A percentile compares a stretch with the other conserved stretches of the same genome.
Conservation (phyloP, 2,797 vertebrate species). For the Tokudaia tokunoshimensis region DNA sequence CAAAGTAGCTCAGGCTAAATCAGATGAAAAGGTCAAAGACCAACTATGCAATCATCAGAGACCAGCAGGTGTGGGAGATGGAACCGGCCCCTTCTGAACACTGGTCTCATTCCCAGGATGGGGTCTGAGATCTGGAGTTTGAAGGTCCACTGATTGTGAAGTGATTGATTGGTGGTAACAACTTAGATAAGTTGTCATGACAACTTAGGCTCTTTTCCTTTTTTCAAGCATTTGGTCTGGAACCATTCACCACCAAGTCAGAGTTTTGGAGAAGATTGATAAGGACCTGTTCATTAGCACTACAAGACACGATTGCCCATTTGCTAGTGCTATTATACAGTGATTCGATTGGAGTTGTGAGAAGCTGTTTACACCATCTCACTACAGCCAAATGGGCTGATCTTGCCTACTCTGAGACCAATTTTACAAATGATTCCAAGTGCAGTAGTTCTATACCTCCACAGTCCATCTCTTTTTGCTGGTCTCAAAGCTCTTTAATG, state of each 20-base stretch:
- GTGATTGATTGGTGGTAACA: constrained; percentile 3
- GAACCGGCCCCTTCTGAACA: not conserved
- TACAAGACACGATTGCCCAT: not conserved
- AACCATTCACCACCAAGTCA: not conserved
- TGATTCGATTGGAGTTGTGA: not conserved
- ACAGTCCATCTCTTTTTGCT: not conserved
- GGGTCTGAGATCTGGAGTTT: not conserved
- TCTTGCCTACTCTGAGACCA: not conserved
- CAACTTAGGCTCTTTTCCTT: not conserved
- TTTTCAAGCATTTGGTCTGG: not conserved
- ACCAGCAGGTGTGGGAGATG: fast-evolving
- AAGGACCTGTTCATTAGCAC: not conserved
- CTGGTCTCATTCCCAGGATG: not conserved
- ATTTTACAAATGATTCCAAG: not conserved
- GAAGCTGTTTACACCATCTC: not conserved
- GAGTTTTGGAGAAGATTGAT: not conserved
- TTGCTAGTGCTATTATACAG: not conserved
- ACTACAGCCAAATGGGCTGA: not conserved
- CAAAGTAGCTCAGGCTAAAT: constrained; percentile 43
- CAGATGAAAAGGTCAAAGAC: constrained; percentile 53
- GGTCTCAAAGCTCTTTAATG: not conserved
- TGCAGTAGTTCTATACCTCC: not conserved
- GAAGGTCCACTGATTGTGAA: not conserved
- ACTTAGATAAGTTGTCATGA: not conserved
- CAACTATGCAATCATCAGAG: not conserved